These are phyloP conservation scores for Anabas testudineus DNA, from an alignment of 2,797 vertebrate genomes.

Conservation along the genomic window DNA sequence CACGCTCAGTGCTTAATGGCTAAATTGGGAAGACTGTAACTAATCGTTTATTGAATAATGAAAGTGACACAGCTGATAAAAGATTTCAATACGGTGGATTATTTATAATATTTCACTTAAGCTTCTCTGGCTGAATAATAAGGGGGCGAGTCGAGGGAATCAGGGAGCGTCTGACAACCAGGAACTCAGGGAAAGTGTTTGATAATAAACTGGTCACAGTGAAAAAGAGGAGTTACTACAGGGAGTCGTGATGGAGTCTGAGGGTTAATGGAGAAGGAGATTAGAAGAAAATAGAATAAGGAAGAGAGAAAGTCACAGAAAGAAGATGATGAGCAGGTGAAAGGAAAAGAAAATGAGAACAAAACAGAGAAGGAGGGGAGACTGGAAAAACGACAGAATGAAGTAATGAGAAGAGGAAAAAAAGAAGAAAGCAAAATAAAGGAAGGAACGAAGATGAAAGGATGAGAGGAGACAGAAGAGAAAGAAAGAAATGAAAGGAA, in stretches of 20 bases:
- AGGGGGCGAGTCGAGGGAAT: constrained; percentile 59
- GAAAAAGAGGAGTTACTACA: constrained; percentile 3
- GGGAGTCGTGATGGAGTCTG: neutral
- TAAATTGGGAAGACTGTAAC: constrained; percentile 89
- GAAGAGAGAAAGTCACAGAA: neutral
- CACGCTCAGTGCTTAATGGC: constrained; percentile 84
- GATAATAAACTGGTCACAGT: constrained; percentile 7
- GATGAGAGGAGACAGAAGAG: too few species aligned
- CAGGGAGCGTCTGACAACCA: constrained; percentile 74
- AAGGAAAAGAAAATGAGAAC: too few species aligned
- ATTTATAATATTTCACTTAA: constrained; percentile 93
- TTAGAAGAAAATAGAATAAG: neutral
- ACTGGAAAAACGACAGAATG: neutral
- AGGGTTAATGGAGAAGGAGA: constrained; percentile 3
- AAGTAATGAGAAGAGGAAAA: neutral
- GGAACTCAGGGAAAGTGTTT: constrained; percentile 42
- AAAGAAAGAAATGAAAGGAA: too few species aligned
- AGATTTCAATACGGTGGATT: constrained; percentile 92
- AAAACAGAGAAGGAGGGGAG: too few species aligned
- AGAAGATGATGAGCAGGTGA: neutral
- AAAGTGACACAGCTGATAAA: constrained; percentile 95
- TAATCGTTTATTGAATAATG: constrained; percentile 94
- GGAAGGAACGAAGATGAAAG: too few species aligned
- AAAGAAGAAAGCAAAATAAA: neutral
- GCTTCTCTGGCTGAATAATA: constrained; percentile 84